These are phyloP conservation scores for Melanotaenia trifasciata DNA, from an alignment of 2,797 vertebrate genomes.

Conservation along the genomic window DNA sequence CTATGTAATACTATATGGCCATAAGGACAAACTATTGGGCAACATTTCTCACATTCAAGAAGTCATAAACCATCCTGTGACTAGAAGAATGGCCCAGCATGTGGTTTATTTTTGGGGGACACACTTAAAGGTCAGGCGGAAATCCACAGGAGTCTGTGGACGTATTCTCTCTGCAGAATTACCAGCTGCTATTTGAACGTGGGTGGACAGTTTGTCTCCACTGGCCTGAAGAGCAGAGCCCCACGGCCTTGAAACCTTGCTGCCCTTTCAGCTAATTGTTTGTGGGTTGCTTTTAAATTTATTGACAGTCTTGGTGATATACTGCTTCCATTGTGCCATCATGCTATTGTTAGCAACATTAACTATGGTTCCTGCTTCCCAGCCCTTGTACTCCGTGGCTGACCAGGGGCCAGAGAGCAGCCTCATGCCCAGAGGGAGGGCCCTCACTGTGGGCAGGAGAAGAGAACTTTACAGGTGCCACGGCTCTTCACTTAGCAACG, in stretches of 20 bases:
- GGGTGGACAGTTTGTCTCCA: slow-evolving; percentile 85
- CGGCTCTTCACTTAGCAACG: slow-evolving; percentile 80
- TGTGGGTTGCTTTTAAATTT: slow-evolving; percentile 85
- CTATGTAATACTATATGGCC: slow-evolving; percentile 49
- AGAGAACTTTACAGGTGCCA: slow-evolving; percentile 83
- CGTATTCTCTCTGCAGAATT: slow-evolving; percentile 71
- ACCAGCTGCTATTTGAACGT: slow-evolving; percentile 84
- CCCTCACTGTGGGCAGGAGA: slow-evolving; percentile 81
- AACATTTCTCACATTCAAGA: slow-evolving; percentile 67
- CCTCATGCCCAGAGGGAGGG: slow-evolving; percentile 78
- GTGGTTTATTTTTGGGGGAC: slow-evolving; percentile 73
- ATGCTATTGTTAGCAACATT: slow-evolving; percentile 78
- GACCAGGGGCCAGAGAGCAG: slow-evolving; percentile 74
- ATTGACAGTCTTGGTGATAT: slow-evolving; percentile 87
- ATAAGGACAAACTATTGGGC: slow-evolving; percentile 63
- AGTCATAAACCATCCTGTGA: slow-evolving; percentile 72
- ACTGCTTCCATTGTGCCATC: slow-evolving; percentile 82
- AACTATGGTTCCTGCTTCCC: slow-evolving; percentile 78
- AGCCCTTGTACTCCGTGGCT: slow-evolving; percentile 65
- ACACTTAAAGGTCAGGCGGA: slow-evolving; percentile 75
- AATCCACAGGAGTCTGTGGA: slow-evolving; percentile 67
- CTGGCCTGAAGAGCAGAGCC: slow-evolving; percentile 65
- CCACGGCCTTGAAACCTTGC: slow-evolving; percentile 73
- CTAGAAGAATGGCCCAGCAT: slow-evolving; percentile 70
- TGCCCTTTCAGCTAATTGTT: slow-evolving; percentile 87